Evolutionary conservation across 1,140 invertebrate genomes (phyloP).

Genomic region (Atta texana): DNA sequence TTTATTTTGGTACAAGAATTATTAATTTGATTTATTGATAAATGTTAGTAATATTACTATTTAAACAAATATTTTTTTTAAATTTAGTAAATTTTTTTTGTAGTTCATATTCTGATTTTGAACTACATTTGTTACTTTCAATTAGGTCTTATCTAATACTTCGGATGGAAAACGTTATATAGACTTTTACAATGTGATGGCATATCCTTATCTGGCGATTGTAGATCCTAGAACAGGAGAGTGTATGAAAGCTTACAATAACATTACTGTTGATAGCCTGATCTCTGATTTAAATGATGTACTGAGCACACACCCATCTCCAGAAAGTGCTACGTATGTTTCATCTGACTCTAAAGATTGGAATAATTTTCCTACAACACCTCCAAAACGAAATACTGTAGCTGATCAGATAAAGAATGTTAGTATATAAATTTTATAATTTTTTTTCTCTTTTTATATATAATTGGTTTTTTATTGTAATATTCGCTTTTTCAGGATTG

Average conservation of each 20-base stretch:
- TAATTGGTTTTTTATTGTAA: not conserved
- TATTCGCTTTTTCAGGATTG: constrained; percentile 66
- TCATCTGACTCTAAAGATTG: constrained; percentile 73
- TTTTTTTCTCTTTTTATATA: not conserved
- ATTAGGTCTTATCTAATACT: constrained; percentile 90
- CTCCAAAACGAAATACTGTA: constrained; percentile 65
- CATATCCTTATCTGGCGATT: constrained; percentile 91
- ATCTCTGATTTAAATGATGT: constrained; percentile 84
- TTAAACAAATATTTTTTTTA: no score
- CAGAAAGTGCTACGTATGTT: constrained; percentile 81
- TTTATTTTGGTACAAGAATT: no score
- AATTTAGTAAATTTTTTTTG: not conserved
- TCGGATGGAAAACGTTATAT: constrained; percentile 90
- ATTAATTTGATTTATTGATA: no score
- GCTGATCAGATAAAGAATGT: constrained; percentile 65
- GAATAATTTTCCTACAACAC: constrained; percentile 69
- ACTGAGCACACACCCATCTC: constrained; percentile 83
- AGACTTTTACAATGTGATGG: constrained; percentile 90
- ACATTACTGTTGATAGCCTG: constrained; percentile 85
- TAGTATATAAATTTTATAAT: constrained; percentile 38
- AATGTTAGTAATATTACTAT: no score
- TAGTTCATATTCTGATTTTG: not conserved
- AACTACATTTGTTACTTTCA: constrained; percentile 18
- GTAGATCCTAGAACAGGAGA: constrained; percentile 93
- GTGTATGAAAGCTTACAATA: constrained; percentile 87